Conservation (phyloP, 2,797 vertebrate genomes). For the Lepilemur ruficaudatus region DNA sequence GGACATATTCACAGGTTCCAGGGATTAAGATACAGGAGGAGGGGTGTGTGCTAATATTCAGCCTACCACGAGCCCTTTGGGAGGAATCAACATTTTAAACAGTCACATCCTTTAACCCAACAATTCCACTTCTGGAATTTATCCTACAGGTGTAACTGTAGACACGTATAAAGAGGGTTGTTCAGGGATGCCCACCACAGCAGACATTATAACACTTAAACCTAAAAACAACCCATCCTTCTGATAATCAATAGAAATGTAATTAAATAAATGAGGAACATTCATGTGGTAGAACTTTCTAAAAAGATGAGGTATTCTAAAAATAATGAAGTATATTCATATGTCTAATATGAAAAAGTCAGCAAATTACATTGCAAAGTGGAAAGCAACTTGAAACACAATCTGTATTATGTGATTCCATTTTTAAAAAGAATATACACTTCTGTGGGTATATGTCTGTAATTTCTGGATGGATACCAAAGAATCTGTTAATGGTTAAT, state of each 20-base stretch:
- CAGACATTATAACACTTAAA: not conserved
- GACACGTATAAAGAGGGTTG: not conserved
- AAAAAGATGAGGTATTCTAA: not conserved
- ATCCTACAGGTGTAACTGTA: not conserved
- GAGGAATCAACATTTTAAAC: not conserved
- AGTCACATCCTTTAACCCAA: not conserved
- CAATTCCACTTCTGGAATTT: not conserved
- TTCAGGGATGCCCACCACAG: not conserved
- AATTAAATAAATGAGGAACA: not conserved
- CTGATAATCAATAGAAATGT: not conserved
- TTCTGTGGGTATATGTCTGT: not conserved
- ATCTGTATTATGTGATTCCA: not conserved
- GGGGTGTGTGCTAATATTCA: not conserved
- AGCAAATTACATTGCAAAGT: not conserved
- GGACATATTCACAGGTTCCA: not conserved
- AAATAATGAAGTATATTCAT: not conserved
- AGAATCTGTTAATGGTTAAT: not conserved
- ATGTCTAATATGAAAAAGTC: not conserved
- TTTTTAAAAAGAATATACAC: not conserved
- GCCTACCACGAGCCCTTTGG: not conserved
- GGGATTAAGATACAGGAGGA: not conserved
- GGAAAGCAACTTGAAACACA: not conserved
- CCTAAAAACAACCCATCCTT: not conserved
- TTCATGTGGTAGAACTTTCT: not conserved
- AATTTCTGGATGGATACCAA: not conserved